Percentiles rank a stretch among this genome's conserved stretches.
These are phyloP conservation scores for Piprites chloris DNA, from an alignment of 2,113 vertebrate genomes.

Conservation along the genomic window DNA sequence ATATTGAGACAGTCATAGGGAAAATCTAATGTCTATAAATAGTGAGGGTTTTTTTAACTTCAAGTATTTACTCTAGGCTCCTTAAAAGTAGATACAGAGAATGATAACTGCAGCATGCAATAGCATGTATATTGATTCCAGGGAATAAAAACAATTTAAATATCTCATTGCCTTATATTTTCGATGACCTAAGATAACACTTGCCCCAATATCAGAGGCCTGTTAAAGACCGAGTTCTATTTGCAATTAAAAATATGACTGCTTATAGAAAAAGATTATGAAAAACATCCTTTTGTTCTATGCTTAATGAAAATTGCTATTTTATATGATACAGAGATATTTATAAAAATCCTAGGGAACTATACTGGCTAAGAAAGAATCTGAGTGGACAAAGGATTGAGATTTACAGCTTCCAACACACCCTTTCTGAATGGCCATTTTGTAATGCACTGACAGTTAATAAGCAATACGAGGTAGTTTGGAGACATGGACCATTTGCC, in stretches of 20 bases:
- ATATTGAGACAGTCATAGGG: not conserved
- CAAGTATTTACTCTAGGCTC: not conserved
- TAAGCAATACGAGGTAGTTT: rapidly evolving
- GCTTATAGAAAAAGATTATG: not conserved
- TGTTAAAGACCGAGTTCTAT: not conserved
- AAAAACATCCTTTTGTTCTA: not conserved
- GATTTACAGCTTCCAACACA: not conserved
- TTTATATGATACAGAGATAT: not conserved
- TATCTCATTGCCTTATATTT: not conserved
- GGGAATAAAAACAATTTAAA: not conserved
- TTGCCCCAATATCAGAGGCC: not conserved
- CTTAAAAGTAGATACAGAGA: not conserved
- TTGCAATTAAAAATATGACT: not conserved
- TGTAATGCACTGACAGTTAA: not conserved
- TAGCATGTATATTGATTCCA: not conserved
- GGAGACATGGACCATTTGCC: not conserved
- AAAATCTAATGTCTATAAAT: not conserved
- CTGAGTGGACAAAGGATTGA: not conserved
- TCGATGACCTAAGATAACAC: not conserved
- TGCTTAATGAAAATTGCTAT: not conserved
- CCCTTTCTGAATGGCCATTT: not conserved
- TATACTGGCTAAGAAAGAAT: not conserved
- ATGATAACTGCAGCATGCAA: not conserved
- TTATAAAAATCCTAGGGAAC: not conserved
- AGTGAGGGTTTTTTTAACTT: not conserved